These are phyloP conservation scores for Tachina lurida DNA, from an alignment of 2,888 invertebrate species.

Conservation along the genomic window DNA sequence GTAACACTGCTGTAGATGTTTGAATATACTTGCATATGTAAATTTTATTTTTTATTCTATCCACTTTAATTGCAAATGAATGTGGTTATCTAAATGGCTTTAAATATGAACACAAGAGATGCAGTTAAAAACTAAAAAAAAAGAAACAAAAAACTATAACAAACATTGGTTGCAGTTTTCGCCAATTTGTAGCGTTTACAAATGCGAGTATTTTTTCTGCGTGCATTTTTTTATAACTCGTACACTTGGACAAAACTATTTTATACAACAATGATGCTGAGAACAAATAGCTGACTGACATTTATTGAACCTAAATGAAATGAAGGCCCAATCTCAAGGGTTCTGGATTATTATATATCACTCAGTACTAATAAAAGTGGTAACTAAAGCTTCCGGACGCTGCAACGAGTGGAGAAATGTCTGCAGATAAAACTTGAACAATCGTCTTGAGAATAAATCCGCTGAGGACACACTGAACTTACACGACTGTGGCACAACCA, in stretches of 20 bases:
- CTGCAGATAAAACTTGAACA: no score
- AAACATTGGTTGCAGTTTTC: conserved; percentile 43
- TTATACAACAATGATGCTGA: no score
- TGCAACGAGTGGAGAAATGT: no score
- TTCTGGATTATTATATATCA: no score
- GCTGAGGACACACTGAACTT: no score
- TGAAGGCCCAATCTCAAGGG: no score
- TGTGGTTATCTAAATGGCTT: conserved; percentile 81
- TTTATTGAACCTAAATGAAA: no score
- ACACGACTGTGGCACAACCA: no score
- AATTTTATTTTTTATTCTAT: not conserved
- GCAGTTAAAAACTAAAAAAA: conserved; percentile 9
- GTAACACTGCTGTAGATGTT: not conserved
- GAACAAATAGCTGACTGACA: no score
- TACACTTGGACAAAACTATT: not conserved
- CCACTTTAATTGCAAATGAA: conserved; percentile 80
- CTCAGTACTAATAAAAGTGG: no score
- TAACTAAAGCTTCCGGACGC: no score
- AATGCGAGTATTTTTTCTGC: not conserved
- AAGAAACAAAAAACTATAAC: conserved; percentile 7
- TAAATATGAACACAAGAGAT: conserved; percentile 77
- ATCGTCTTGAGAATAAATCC: no score
- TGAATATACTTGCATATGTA: not conserved
- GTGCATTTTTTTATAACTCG: not conserved
- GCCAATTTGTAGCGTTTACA: conserved; percentile 54